Conservation (phyloP, 2,113 vertebrate genomes). For the Tympanuchus pallidicinctus region DNA sequence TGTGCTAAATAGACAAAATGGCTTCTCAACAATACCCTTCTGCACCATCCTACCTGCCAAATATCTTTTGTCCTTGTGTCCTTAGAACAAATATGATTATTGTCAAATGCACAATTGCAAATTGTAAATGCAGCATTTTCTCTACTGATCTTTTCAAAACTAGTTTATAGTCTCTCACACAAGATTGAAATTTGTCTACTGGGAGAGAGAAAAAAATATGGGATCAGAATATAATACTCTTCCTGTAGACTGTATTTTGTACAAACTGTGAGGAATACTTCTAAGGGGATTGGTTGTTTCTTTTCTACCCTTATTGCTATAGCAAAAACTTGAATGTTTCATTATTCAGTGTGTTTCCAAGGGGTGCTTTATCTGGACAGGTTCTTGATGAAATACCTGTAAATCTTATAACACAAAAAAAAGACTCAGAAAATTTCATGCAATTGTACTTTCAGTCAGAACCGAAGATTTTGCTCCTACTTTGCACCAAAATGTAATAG, state of each 20-base stretch:
- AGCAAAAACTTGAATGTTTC: background rate
- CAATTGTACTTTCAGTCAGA: background rate
- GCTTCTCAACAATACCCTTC: background rate
- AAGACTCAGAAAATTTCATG: background rate
- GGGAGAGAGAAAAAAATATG: background rate
- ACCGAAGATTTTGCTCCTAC: background rate
- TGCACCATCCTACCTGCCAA: background rate
- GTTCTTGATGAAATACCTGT: background rate
- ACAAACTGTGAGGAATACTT: background rate
- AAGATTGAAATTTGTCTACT: background rate
- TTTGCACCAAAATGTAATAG: background rate
- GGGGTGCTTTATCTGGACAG: background rate
- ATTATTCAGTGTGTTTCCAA: background rate
- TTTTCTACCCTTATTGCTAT: background rate
- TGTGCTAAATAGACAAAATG: background rate
- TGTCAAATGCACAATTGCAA: background rate
- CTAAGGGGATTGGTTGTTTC: background rate
- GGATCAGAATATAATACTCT: background rate
- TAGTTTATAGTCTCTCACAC: background rate
- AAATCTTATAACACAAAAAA: background rate
- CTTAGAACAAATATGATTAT: background rate
- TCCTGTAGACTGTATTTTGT: background rate
- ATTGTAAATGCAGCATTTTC: background rate
- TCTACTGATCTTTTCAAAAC: constrained; percentile 26
- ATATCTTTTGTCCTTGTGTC: background rate